phyloP scores from a whole-genome alignment of 2,888 invertebrate species.

The Drosophila greeni region DNA sequence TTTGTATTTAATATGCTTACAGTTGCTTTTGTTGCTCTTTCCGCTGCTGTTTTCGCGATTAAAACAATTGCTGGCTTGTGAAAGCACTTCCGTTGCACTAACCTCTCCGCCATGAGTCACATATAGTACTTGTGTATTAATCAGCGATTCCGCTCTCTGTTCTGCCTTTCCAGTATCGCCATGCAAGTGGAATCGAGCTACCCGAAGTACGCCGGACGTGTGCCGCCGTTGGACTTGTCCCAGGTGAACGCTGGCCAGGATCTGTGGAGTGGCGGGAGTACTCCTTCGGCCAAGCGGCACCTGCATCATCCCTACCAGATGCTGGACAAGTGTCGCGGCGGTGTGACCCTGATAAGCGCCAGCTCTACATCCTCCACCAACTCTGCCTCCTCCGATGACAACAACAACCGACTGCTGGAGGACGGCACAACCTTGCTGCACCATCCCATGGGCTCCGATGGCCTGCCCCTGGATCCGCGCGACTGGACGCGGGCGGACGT shows the following conservation, averaged over 20 bases:
- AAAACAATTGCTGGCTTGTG: constrained; percentile 69
- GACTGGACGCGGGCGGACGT: constrained; percentile 86
- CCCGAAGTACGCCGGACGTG: constrained; percentile 77
- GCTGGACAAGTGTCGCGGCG: constrained; percentile 62
- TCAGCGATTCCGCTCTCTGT: constrained; percentile 38
- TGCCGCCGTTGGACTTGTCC: constrained; percentile 77
- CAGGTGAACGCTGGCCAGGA: constrained; percentile 72
- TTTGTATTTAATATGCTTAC: constrained; percentile 20
- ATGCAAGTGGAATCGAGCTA: constrained; percentile 78
- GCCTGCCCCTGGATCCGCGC: constrained; percentile 83
- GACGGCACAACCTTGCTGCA: constrained; percentile 42
- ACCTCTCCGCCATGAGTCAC: constrained; percentile 56
- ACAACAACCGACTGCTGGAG: constrained; percentile 44
- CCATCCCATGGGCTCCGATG: constrained; percentile 74
- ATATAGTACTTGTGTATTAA: constrained; percentile 44
- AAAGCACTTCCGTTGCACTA: constrained; percentile 65
- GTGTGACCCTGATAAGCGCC: constrained; percentile 39
- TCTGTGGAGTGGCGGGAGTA: constrained; percentile 55
- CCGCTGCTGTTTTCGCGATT: constrained; percentile 59
- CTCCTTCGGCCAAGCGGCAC: constrained; percentile 53
- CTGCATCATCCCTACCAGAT: constrained; percentile 67
- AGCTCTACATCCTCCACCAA: neutral
- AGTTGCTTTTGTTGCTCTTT: neutral
- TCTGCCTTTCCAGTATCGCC: neutral
- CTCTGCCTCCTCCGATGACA: constrained; percentile 46